These are phyloP conservation scores for Cantharis flavilabris DNA, from an alignment of 2,888 invertebrate genomes.

Conservation along the genomic window DNA sequence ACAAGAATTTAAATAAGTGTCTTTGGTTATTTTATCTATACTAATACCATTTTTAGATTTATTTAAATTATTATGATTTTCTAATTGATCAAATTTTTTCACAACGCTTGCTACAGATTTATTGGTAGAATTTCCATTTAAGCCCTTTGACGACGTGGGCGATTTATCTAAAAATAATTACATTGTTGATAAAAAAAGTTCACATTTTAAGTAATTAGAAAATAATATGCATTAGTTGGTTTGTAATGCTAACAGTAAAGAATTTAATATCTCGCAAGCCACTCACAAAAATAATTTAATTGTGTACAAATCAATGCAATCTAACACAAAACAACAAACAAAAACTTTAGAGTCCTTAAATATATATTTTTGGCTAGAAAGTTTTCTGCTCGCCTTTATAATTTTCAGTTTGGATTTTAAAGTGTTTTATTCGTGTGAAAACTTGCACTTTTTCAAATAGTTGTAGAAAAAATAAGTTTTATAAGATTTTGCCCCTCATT, in stretches of 20 bases:
- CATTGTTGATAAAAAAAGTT: neutral
- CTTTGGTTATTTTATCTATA: neutral
- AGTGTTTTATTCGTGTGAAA: too few species aligned
- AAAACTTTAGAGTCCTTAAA: neutral
- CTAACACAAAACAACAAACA: neutral
- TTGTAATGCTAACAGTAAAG: too few species aligned
- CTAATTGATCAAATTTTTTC: constrained; percentile 48
- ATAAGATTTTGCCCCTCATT: too few species aligned
- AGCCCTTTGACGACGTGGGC: constrained; percentile 46
- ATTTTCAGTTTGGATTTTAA: too few species aligned
- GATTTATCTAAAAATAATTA: constrained; percentile 42
- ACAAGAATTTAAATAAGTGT: neutral
- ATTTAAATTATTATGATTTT: constrained; percentile 10
- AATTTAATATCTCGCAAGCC: neutral
- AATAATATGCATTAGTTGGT: too few species aligned
- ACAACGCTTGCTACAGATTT: constrained; percentile 49
- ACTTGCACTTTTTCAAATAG: too few species aligned
- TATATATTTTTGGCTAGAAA: too few species aligned
- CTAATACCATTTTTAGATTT: neutral
- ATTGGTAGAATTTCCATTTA: constrained; percentile 45
- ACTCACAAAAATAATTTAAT: neutral
- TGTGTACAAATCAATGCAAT: neutral
- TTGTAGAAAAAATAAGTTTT: too few species aligned
- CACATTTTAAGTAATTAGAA: neutral
- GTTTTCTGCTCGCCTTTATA: too few species aligned